Base-by-base conservation (phyloP, 2,797 vertebrate species). In the Tokudaia muenninki region DNA sequence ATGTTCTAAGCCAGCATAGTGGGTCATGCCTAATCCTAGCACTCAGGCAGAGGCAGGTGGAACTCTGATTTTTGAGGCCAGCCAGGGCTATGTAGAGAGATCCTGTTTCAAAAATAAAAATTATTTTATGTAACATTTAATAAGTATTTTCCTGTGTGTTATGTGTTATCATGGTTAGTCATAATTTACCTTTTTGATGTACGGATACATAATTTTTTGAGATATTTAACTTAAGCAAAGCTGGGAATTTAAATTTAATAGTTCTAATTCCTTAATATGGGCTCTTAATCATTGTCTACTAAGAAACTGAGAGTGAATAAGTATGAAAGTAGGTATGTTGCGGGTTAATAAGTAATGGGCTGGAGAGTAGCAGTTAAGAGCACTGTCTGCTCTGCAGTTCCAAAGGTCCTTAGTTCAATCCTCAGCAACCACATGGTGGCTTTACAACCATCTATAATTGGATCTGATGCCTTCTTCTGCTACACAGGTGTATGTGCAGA, bases 131-230 rank as follows among this genome's bases (percentile, higher is more conserved):
- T 37, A 82, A 59, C 34, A 37, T 24, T 57, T 80, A 61, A 63
- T 84, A 84, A 44, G 19, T 50, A 34, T 86, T 11, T 47, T 52
- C 47, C 34, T 70, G 0, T 87, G 65, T 26, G 26, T 70, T 84
- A 11, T 63, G 14, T 83, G 41, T 65, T 86, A 50, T 41, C 17
- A 19, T 52, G 63, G 19, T 86, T 87, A 88, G 41, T 57, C 21
- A 52, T n/a, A 78, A 63, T 92, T 92, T 81, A 26, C 22, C 24
- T 65, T 94, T 94, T 96, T 91, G 47, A 95, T 59, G 2, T 87
- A 75, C 47, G 31, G 74, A 29, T 52, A 4, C 67, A 17, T 91
- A 74, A 41, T 47, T 79, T 77, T 94, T 59, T 90, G 52, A 14
- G 80, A 94, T 87, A 67, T 31, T 61, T 80, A 59, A 37, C 31